Evolutionary conservation across 2,113 vertebrate genomes (phyloP), one percentile per base, ranked within the genome.

Genomic region (Microcebus ravelobensis): DNA sequence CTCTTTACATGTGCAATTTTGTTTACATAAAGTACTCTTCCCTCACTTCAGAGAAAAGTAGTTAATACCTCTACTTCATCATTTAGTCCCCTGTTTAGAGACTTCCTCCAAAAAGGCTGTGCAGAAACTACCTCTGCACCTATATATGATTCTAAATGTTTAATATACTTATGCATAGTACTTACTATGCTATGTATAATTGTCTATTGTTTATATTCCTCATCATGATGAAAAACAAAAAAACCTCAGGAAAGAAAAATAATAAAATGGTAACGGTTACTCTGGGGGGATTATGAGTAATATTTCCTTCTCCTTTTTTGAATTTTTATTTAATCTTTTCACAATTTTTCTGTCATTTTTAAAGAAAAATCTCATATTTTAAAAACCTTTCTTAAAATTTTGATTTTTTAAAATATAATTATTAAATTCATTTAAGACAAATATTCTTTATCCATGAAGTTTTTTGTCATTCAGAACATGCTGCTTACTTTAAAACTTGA

Each of bases 371-470:
- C 9, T 85, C 29, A 17, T 68, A 57, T 84, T 94, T 81, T n/a
- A 74, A 92, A 91, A 31, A 36, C 3, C 0, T 39, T 90, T 82
- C 71, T 81, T 65, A 36, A 50, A 31, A 71, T 71, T 76, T 77
- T 80, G 5, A 29, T 52, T 81, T 90, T 95, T 87, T 27, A 50
- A 76, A 48, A 77, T 88, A 87, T 83, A 67, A 18, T 91, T 96
- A 85, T 91, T 88, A 85, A 96, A 55, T 80, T 94, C 13, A 15
- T 57, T 95, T 89, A 91, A 91, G 14, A 91, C 18, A 94, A 91
- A 82, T 95, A 71, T 34, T 80, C 23, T 95, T 91, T 18, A 91
- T 67, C 18, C 36, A 39, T 94, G 34, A 36, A 59, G 36, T 77
- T 67, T 87, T 94, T 93, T 74, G 17, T 93, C 2, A 94, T 85